Evolutionary conservation across 2,113 vertebrate genomes (phyloP).

Genomic region (Carlito syrichta): DNA sequence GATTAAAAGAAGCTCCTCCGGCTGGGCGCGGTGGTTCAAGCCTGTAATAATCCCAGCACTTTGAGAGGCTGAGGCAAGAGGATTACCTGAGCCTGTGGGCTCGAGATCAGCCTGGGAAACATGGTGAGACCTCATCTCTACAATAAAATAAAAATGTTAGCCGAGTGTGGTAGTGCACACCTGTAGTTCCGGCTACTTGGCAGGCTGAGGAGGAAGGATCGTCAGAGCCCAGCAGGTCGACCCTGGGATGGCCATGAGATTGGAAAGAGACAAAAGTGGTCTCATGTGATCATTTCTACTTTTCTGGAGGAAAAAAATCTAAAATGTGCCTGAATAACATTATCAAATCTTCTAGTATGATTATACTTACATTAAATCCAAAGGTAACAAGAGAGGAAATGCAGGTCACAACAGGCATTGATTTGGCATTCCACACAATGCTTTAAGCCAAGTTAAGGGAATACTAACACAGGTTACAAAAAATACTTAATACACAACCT

Average conservation of each 20-base stretch:
- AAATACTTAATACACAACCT: not conserved
- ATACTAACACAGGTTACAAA: conserved; percentile 26
- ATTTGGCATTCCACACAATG: conserved; percentile 32
- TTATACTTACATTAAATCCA: conserved; percentile 36
- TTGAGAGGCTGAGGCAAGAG: too few relatives aligned
- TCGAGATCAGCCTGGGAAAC: too few relatives aligned
- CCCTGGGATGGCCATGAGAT: too few relatives aligned
- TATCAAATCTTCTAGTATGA: conserved; percentile 19
- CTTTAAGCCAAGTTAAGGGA: not conserved
- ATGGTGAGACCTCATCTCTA: too few relatives aligned
- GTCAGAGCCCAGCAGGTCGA: too few relatives aligned
- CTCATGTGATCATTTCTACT: not conserved
- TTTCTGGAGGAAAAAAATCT: not conserved
- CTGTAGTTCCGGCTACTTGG: too few relatives aligned
- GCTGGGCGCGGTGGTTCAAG: too few relatives aligned
- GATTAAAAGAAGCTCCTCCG: conserved; percentile 24
- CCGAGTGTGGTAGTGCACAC: too few relatives aligned
- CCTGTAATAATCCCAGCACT: too few relatives aligned
- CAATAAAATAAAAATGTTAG: too few relatives aligned
- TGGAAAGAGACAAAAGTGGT: not conserved
- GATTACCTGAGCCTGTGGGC: too few relatives aligned
- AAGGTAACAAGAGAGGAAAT: conserved; percentile 43
- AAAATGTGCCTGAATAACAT: not conserved
- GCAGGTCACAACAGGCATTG: conserved; percentile 10
- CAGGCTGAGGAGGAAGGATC: too few relatives aligned